Evolutionary conservation across 2,888 invertebrate genomes (phyloP), one percentile per base, ranked within the genome.

Genomic region (Limnephilus lunatus): DNA sequence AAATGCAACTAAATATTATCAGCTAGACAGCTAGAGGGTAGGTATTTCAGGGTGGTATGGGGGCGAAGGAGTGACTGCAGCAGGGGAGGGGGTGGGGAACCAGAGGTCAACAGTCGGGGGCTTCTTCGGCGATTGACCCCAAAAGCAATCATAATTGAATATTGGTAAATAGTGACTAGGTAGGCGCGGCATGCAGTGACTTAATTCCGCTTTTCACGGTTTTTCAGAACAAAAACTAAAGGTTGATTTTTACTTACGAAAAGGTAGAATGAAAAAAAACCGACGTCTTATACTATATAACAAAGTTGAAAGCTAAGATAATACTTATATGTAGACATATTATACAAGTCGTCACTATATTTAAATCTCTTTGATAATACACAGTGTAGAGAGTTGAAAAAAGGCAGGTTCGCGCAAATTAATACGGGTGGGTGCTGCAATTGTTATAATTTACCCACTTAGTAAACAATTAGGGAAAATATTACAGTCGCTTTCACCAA

Each of bases 51-150:
- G 30, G 81, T 9, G 81, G 81, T 81, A 30, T 14, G 81, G 81
- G 14, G 7, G 19, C 39, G 12, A n/a, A n/a, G 39, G 85, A 25
- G 85, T 39, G 39, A 85, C 39, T 32, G 35, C 25, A 19, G 19
- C 80, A 31, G 53, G 35, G 68, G 35, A 35, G 88, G 19, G 80
- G 68, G 68, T 48, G 88, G 80, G 88, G 81, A 53, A 39, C 80
- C 11, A 80, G 80, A 39, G 88, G 80, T 89, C 19, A 89, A 89
- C 25, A 80, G 88, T 80, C 88, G 88, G 88, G 80, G 88, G 88
- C 80, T 89, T 89, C 88, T 39, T 19, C 35, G 88, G 88, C 30
- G 88, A 19, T 89, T 89, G 88, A 89, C 88, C 88, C 88, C 88
- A 44, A 30, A n/a, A 68, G 86, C 44, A 25, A 83, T 19, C 14